Evolutionary conservation across 2,888 invertebrate species (phyloP), one percentile per base, ranked within the genome.

Genomic region (Serripes groenlandicus): DNA sequence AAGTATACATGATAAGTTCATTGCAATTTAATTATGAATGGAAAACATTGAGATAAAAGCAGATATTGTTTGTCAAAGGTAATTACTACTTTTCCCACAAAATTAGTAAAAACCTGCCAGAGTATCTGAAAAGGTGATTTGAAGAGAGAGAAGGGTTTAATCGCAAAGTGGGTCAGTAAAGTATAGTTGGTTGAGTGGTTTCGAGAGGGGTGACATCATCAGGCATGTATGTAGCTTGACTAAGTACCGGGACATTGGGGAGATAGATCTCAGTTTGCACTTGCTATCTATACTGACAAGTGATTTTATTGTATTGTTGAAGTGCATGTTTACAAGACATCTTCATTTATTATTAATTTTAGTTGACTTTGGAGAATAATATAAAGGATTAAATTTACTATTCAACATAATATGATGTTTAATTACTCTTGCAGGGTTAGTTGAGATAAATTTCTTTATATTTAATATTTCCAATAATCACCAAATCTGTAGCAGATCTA

Each of bases 111-210:
- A 26, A 26, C 56, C 56, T 56, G 1, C 56, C 1, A 5, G 18
- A 49, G 15, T 49, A 2, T 3, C 49, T 49, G 21, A 49, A 49
- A 21, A 5, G 7, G 15, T 49, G 18, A 49, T 15, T 1, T 56
- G 56, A 26, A 26, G 56, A 56, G 26, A 23, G 56, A 5, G 15
- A 30, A 56, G 32, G 62, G 62, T 11, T 62, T 9, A 30, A 21
- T n/a, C 28, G 21, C 26, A 35, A 66, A 76, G 66, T 86, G 80
- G 86, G 86, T 86, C 86, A 86, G 73, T 81, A 60, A 83, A 86
- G 86, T 83, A 79, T 83, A 79, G 72, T 82, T 84, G 86, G 79
- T 81, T 83, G 86, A 81, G 81, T 79, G 69, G 83, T 54, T 75
- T 75, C 71, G 73, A 74, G 75, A n/a, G n/a, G n/a, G 83, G 79